Base-by-base conservation (phyloP, 2,797 vertebrate species). In the Pristis pectinata region DNA sequence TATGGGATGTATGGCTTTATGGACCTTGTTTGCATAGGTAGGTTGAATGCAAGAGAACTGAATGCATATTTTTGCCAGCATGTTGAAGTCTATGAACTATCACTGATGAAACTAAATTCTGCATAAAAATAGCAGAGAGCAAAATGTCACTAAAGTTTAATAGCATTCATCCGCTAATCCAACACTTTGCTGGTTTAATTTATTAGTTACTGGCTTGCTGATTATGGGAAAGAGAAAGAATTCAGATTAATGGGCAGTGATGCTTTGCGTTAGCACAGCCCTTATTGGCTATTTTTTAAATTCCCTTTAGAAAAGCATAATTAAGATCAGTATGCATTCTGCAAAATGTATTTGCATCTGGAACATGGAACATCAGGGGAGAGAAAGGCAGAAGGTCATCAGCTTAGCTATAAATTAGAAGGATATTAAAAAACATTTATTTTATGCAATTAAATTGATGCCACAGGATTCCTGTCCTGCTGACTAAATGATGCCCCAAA, bases 1-100 rank as follows among this genome's bases (percentile, higher is more conserved):
- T 99, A 99, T 95, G 98, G 98, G 97, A 98, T 99, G 98, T 99
- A 99, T 96, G 98, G 98, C 96, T 98, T 98, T 97, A 99, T 99
- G 98, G 98, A 98, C 97, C 97, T 99, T 97, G 98, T 99, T 95
- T 99, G 98, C 96, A 97, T 99, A 95, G 98, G 98, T 99, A 98
- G 98, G 98, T 95, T 95, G 24, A 49, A 74, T 94, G 41, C 27
- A 56, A 74, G 15, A 72, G 44, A 53, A 27, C 49, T 30, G 2
- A 72, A 93, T 44, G 41, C 44, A 70, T 15, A 70, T 70, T 67
- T 70, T 64, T 61, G 34, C 17, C n/a, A 59, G 1, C 30, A 34
- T 30, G n/a, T 61, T 87, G 59, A 87, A 19, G 13, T 30, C 13
- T n/a, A n/a, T 11, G 59, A 34, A 8, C n/a, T 59, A 59, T 0